These are phyloP conservation scores for Emys orbicularis DNA, from an alignment of 2,797 vertebrate genomes.

Conservation along the genomic window DNA sequence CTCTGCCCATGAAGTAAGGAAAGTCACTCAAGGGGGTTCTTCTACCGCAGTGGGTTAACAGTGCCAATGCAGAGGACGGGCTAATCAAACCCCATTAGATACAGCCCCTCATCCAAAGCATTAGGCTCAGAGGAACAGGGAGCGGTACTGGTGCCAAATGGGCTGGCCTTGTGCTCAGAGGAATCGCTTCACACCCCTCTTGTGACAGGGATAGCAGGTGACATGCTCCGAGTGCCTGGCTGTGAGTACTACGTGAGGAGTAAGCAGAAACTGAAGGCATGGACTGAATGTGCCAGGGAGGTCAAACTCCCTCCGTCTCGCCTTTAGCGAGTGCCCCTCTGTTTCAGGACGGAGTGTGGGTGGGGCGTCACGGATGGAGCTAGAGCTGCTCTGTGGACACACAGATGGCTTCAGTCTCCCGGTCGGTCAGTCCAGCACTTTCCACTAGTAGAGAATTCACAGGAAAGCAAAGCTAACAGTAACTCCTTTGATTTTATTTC, in stretches of 20 bases:
- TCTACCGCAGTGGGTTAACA: neutral
- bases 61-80: neutral
- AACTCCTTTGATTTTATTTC: slow-evolving; percentile 10
- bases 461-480: slow-evolving; percentile 69
- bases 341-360: neutral
- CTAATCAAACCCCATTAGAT: neutral
- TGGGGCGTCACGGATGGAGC: accelerated
- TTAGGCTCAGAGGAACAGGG: neutral
- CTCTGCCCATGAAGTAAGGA: neutral
- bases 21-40: neutral
- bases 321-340: neutral
- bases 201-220: neutral
- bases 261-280: neutral
- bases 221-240: neutral
- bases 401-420: neutral
- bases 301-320: neutral
- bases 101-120: neutral
- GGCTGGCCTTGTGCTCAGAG: neutral
- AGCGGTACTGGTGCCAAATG: neutral
- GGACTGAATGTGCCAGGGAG: neutral
- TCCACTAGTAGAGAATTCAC: slow-evolving; percentile 55
- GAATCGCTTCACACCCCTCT: neutral
- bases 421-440: slow-evolving; percentile 64
- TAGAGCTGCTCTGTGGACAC: neutral
- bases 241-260: neutral